Percentiles rank a stretch among this genome's conserved stretches.
These are phyloP conservation scores for Mnemiopsis leidyi DNA, from an alignment of 37 sponge, comb jelly and placozoan species.

Conservation along the genomic window DNA sequence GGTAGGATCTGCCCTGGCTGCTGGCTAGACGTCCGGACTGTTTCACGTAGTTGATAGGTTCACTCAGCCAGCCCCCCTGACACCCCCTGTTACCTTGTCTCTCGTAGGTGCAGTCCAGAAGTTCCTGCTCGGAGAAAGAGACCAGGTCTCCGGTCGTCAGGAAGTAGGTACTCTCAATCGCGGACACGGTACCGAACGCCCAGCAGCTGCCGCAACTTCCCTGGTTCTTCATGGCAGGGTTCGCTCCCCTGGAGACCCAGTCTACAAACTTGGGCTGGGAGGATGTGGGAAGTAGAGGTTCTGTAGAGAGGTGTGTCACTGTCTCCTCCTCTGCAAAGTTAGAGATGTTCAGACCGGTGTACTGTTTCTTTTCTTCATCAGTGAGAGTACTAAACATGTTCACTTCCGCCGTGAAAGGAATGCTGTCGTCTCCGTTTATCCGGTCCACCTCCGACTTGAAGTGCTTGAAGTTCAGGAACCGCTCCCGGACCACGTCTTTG, in stretches of 20 bases:
- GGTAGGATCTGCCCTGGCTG: background rate
- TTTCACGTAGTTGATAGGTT: background rate
- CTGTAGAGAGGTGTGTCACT: background rate
- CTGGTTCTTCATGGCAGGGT: background rate
- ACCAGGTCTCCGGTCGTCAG: background rate
- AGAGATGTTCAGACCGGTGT: constrained; percentile 54
- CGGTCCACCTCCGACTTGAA: background rate
- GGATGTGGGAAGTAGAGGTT: background rate
- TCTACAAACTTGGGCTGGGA: background rate
- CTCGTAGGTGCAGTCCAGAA: constrained; percentile 2
- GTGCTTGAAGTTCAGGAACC: background rate
- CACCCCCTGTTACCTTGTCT: background rate
- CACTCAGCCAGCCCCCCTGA: background rate
- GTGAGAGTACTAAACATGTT: constrained; percentile 15
- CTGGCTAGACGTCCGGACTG: background rate
- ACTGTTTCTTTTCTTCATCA: background rate
- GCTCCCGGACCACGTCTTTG: background rate
- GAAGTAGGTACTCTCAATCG: constrained; percentile 6
- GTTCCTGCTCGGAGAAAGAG: background rate
- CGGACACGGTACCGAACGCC: background rate
- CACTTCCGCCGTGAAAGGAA: background rate
- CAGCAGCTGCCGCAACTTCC: background rate
- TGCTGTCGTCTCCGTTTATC: background rate
- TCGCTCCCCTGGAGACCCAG: constrained; percentile 36
- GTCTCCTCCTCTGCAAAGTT: background rate